Conservation (phyloP, 2,888 invertebrate genomes). For the Clunio marinus region DNA sequence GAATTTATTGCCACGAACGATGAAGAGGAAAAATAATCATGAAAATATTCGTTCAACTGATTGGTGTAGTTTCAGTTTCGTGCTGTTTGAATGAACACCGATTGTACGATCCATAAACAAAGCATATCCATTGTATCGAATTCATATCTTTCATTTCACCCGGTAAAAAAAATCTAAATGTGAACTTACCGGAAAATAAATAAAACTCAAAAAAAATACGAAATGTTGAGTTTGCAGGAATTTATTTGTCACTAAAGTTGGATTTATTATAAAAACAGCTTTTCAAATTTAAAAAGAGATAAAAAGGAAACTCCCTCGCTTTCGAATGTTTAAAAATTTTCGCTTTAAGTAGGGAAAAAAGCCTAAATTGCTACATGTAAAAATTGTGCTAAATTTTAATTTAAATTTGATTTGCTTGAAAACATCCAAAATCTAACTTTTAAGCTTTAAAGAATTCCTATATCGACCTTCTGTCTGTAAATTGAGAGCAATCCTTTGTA, state of each 20-base stretch:
- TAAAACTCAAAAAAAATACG: background rate
- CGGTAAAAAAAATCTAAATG: background rate
- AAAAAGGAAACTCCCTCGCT: no score
- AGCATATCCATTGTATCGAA: constrained; percentile 12
- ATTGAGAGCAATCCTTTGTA: no score
- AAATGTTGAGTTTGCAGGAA: background rate
- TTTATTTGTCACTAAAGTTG: constrained; percentile 8
- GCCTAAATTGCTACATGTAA: background rate
- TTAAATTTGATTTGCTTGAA: no score
- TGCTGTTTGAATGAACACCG: constrained; percentile 19
- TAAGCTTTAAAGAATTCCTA: no score
- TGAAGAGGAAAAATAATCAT: background rate
- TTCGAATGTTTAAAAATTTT: no score
- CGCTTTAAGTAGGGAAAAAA: background rate
- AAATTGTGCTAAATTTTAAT: background rate
- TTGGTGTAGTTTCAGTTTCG: background rate
- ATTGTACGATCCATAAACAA: constrained; percentile 30
- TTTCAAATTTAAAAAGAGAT: no score
- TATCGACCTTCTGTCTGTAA: no score
- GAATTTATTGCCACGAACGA: background rate
- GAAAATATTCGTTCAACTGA: constrained; percentile 8
- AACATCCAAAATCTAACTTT: no score
- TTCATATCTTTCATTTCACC: background rate
- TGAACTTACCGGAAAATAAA: no score
- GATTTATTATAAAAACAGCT: background rate